These are phyloP conservation scores for Drosophila trapezifrons DNA, from an alignment of 1,140 invertebrate genomes.

Conservation along the genomic window DNA sequence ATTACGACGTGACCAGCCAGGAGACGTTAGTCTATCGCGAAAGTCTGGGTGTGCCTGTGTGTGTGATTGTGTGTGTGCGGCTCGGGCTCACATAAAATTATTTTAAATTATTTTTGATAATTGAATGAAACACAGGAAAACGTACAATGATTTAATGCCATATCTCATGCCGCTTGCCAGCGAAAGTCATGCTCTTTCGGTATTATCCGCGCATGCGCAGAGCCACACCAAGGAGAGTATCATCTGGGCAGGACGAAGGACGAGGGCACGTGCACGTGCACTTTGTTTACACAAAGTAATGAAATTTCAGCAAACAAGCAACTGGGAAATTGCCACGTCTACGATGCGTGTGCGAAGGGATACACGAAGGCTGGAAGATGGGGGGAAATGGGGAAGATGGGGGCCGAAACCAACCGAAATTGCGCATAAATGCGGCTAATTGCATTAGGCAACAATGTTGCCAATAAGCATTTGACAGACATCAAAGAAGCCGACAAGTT, in stretches of 20 bases:
- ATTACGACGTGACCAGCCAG: constrained; percentile 74
- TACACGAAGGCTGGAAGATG: no score
- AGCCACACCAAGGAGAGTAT: neutral
- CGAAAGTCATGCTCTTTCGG: constrained; percentile 44
- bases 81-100: constrained; percentile 56
- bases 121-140: constrained; percentile 71
- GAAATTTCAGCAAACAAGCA: constrained; percentile 76
- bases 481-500: constrained; percentile 58
- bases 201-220: constrained; percentile 77
- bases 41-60: neutral
- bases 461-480: constrained; percentile 67
- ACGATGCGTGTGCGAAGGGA: constrained; percentile 22
- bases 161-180: constrained; percentile 38
- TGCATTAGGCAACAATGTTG: constrained; percentile 69
- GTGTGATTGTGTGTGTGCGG: constrained; percentile 3
- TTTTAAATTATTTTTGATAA: constrained; percentile 81
- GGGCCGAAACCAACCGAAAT: constrained; percentile 47
- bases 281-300: constrained; percentile 80
- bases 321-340: constrained; percentile 51
- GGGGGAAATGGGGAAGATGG: neutral
- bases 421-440: constrained; percentile 71
- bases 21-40: constrained; percentile 15
- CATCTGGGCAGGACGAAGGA: neutral
- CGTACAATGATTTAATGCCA: constrained; percentile 64
- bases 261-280: constrained; percentile 59